Percentiles rank a stretch among this genome's conserved stretches.
Evolutionary conservation across 2,888 invertebrate genomes (phyloP).

Genomic region (Vesta saturnalis): DNA sequence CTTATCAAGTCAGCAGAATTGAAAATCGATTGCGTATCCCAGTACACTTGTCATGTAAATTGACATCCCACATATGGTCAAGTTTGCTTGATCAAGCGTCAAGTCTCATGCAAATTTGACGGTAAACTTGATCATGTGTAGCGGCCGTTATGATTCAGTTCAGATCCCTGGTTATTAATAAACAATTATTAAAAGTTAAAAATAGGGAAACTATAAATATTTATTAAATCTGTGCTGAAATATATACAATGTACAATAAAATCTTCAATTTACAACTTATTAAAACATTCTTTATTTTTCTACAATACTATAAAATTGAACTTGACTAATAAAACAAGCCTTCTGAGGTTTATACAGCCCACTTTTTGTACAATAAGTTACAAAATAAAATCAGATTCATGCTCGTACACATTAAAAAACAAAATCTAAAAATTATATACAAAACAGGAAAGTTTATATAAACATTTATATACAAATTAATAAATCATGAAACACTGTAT

Average conservation of each 20-base stretch:
- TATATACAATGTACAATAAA: conserved; percentile 61
- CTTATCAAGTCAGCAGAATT: no score
- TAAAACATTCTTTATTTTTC: conserved; percentile 34
- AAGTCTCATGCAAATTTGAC: no score
- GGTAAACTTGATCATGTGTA: no score
- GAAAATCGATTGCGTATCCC: no score
- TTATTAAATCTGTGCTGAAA: conserved; percentile 61
- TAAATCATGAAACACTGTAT: no score
- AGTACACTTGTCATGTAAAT: no score
- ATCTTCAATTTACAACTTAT: conserved; percentile 56
- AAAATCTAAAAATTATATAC: conserved; percentile 3
- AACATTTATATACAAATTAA: conserved; percentile 23
- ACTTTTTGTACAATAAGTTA: conserved; percentile 33
- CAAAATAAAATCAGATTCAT: neutral
- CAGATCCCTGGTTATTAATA: no score
- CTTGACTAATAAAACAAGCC: conserved; percentile 32
- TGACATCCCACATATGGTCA: no score
- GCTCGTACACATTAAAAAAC: conserved; percentile 13
- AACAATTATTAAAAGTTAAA: neutral
- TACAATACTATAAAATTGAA: conserved; percentile 36
- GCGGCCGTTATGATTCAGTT: no score
- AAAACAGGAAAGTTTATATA: neutral
- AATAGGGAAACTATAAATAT: conserved; percentile 57
- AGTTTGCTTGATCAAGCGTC: no score
- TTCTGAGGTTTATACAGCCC: conserved; percentile 31